Evolutionary conservation across 2,113 vertebrate species (phyloP).

Genomic region (Mesocricetus auratus): DNA sequence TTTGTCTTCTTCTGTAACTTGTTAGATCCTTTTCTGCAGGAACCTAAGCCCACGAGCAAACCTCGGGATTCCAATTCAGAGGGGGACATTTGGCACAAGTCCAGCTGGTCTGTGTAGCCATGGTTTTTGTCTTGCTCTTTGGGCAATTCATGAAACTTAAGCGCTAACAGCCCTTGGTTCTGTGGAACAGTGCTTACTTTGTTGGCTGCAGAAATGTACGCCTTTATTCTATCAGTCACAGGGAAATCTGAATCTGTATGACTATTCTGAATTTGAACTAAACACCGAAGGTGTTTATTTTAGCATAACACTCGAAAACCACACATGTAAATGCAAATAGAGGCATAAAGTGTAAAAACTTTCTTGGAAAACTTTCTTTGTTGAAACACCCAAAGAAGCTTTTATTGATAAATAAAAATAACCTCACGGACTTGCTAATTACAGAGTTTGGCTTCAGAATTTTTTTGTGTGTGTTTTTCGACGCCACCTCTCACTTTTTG

Average conservation of each 20-base stretch:
- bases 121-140: background rate
- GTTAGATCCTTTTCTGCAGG: constrained; percentile 45
- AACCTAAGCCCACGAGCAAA: background rate
- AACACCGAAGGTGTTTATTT: background rate
- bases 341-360: constrained; percentile 11
- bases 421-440: constrained; percentile 9
- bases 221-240: background rate
- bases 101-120: background rate
- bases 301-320: background rate
- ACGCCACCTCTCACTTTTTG: background rate
- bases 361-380: constrained; percentile 19
- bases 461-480: background rate
- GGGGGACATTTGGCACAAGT: background rate
- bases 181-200: constrained; percentile 59
- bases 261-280: background rate
- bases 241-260: background rate
- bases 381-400: background rate
- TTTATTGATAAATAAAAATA: constrained; percentile 58
- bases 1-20: constrained; percentile 29
- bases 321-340: constrained; percentile 17
- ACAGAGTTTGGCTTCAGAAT: background rate
- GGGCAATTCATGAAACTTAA: background rate
- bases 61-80: constrained; percentile 31
- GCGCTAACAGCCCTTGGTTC: background rate
- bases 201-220: constrained; percentile 56